Conservation (phyloP, 1,140 invertebrate species). For the Neuroterus valhalla region DNA sequence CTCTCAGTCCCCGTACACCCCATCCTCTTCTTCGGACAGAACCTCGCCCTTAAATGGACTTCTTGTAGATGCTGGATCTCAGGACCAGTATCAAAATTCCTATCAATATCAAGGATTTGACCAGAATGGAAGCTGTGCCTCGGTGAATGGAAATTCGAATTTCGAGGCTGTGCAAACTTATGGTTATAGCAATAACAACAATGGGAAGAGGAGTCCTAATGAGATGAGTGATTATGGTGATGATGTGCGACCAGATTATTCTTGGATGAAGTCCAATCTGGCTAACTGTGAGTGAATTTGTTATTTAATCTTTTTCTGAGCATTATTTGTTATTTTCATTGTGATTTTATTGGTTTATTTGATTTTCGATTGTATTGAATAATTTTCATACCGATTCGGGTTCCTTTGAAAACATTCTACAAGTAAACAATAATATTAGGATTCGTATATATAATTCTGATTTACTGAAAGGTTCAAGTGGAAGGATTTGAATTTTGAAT, state of each 20-base stretch:
- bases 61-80: neutral
- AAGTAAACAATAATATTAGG: no score
- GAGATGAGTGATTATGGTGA: conserved; percentile 43
- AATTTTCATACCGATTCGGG: no score
- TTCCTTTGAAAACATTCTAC: no score
- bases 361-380: neutral
- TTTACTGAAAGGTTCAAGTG: no score
- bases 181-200: conserved; percentile 46
- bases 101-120: conserved; percentile 29
- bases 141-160: neutral
- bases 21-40: conserved; percentile 48
- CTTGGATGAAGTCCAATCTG: conserved; percentile 62
- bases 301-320: neutral
- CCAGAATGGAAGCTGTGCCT: conserved; percentile 9
- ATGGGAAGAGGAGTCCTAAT: conserved; percentile 44
- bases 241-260: conserved; percentile 48
- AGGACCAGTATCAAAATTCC: conserved; percentile 19
- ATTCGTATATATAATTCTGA: no score
- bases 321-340: neutral
- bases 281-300: conserved; percentile 47
- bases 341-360: neutral
- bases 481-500: no score
- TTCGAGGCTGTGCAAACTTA: conserved; percentile 35
- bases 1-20: conserved; percentile 53
- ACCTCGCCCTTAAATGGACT: conserved; percentile 44